These are phyloP conservation scores for Danio choprae DNA, from an alignment of 2,797 vertebrate species.

Conservation along the genomic window DNA sequence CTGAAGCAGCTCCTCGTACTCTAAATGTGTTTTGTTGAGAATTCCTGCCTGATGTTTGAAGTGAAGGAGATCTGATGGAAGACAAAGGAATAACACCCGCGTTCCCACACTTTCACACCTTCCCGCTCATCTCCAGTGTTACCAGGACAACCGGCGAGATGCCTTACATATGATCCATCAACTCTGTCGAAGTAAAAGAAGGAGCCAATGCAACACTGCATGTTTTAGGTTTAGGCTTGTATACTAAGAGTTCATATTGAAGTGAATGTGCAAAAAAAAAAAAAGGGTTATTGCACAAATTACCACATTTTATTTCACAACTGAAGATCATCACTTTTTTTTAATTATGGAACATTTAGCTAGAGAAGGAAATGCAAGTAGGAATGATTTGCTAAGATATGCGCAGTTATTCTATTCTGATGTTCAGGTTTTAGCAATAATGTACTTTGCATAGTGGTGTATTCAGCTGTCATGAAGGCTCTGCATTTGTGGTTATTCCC, in stretches of 20 bases:
- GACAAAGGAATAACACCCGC: constrained; percentile 56
- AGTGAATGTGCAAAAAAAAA: background rate
- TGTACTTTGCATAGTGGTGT: background rate
- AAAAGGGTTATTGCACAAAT: background rate
- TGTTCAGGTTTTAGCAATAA: background rate
- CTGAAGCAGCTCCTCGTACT: background rate
- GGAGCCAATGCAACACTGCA: background rate
- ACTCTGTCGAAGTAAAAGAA: constrained; percentile 50
- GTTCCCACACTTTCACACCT: constrained; percentile 60
- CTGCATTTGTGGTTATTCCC: background rate
- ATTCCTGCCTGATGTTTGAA: background rate
- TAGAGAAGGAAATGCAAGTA: background rate
- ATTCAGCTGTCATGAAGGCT: background rate
- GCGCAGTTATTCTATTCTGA: background rate
- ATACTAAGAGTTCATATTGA: background rate
- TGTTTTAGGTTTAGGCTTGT: background rate
- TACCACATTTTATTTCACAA: background rate
- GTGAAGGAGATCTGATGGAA: constrained; percentile 53
- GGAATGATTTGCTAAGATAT: background rate
- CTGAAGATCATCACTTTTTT: background rate
- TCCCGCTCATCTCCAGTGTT: constrained; percentile 59
- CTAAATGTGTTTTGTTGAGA: background rate
- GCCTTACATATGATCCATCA: constrained; percentile 62
- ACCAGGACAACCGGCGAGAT: constrained; percentile 66
- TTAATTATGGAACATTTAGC: no score